phyloP scores from a whole-genome alignment of 2,797 vertebrate genomes.

The Micrastur ruficollis region DNA sequence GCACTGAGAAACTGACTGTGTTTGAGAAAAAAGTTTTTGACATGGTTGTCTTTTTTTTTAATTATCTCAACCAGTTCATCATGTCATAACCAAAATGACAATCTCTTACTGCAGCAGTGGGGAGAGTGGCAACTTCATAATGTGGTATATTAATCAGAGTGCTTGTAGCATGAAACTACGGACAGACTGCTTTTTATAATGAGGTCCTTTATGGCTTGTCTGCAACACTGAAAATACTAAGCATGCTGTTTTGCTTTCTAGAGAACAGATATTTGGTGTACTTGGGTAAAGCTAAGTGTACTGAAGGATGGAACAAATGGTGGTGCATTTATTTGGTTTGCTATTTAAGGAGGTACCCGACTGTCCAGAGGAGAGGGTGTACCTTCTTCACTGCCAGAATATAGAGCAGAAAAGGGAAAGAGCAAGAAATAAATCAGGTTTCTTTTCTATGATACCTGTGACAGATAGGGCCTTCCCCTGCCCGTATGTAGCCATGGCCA shows the following conservation, averaged over 20 bases:
- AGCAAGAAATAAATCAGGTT: fast-evolving
- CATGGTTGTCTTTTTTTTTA: not conserved
- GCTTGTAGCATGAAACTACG: not conserved
- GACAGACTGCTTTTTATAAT: not conserved
- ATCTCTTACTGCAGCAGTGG: not conserved
- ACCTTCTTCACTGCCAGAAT: not conserved
- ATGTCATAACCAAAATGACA: not conserved
- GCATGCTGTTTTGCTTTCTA: not conserved
- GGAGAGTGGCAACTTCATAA: not conserved
- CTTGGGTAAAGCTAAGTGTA: not conserved
- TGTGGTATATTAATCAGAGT: not conserved
- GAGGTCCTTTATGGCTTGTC: not conserved
- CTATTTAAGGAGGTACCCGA: not conserved
- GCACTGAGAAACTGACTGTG: not conserved
- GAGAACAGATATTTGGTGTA: not conserved
- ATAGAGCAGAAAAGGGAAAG: not conserved
- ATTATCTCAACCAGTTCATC: not conserved
- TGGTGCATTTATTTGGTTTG: not conserved
- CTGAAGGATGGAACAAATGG: not conserved
- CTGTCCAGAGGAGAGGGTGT: not conserved
- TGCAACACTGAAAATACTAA: not conserved
- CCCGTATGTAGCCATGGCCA: not conserved
- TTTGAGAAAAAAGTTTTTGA: not conserved
- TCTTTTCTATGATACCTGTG: not conserved
- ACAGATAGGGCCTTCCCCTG: not conserved